These are phyloP conservation scores for Tetramorium simillimum DNA, from an alignment of 1,140 invertebrate species.

Conservation along the genomic window DNA sequence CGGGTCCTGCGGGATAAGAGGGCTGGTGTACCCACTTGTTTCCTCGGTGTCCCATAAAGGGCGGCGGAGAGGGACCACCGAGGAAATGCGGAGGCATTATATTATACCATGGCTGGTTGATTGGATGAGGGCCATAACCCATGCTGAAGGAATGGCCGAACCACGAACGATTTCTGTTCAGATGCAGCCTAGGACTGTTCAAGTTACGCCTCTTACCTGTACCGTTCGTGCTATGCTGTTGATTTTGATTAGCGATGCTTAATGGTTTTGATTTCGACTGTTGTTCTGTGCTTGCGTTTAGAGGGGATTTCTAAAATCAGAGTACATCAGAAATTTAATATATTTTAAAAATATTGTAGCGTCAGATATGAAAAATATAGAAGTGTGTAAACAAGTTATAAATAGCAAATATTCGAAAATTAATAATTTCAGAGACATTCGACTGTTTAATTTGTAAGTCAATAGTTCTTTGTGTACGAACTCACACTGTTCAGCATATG, in stretches of 20 bases:
- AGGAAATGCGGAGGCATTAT: constrained; percentile 82
- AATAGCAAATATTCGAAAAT: background rate
- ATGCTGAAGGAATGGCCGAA: constrained; percentile 81
- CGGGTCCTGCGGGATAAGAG: constrained; percentile 79
- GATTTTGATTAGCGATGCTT: constrained; percentile 79
- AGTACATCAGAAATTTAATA: constrained; percentile 24
- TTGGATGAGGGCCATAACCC: constrained; percentile 80
- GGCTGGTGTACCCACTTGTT: constrained; percentile 81
- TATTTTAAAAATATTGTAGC: background rate
- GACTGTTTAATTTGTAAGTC: background rate
- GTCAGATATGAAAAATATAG: background rate
- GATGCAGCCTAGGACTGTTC: constrained; percentile 79
- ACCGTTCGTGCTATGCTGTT: constrained; percentile 75
- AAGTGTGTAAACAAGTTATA: background rate
- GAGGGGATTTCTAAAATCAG: constrained; percentile 76
- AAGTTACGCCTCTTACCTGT: constrained; percentile 81
- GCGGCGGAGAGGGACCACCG: constrained; percentile 80
- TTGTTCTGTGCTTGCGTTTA: constrained; percentile 68
- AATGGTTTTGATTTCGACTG: constrained; percentile 78
- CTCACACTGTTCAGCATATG: background rate
- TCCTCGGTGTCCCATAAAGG: constrained; percentile 78
- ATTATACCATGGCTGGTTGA: constrained; percentile 82
- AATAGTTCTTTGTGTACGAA: background rate
- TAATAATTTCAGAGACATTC: background rate
- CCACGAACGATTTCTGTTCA: constrained; percentile 82